These are phyloP conservation scores for Terebella lapidaria DNA, from an alignment of 2,888 invertebrate species.

Conservation along the genomic window DNA sequence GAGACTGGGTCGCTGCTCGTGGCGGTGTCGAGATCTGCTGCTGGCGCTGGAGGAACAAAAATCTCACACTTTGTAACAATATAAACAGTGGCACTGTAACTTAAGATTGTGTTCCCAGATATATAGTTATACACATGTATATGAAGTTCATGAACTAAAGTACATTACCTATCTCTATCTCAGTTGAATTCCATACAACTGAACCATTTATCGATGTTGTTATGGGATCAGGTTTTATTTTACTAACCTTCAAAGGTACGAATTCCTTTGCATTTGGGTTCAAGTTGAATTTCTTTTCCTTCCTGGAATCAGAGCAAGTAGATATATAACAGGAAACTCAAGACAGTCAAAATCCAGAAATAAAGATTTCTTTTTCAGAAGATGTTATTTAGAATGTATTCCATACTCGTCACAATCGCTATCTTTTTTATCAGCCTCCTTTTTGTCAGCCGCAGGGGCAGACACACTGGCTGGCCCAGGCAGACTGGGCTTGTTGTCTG, in stretches of 20 bases:
- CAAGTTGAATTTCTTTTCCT: neutral
- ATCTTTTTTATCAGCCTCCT: neutral
- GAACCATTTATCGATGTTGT: too few relatives aligned
- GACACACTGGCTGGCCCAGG: too few relatives aligned
- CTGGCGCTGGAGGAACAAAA: neutral
- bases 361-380: neutral
- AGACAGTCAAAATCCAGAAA: too few relatives aligned
- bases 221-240: too few relatives aligned
- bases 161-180: too few relatives aligned
- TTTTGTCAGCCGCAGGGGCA: too few relatives aligned
- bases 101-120: too few relatives aligned
- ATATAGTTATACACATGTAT: neutral
- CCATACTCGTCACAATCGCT: neutral
- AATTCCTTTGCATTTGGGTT: slow-evolving; percentile 1
- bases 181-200: neutral
- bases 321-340: too few relatives aligned
- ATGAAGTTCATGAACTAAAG: too few relatives aligned
- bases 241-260: too few relatives aligned
- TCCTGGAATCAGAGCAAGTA: neutral
- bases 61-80: neutral
- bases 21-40: neutral
- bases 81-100: neutral
- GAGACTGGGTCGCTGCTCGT: neutral
- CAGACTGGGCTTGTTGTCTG: too few relatives aligned
- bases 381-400: neutral